Evolutionary conservation across 2,797 vertebrate genomes (phyloP).

Genomic region (Sebastiscus tertius): DNA sequence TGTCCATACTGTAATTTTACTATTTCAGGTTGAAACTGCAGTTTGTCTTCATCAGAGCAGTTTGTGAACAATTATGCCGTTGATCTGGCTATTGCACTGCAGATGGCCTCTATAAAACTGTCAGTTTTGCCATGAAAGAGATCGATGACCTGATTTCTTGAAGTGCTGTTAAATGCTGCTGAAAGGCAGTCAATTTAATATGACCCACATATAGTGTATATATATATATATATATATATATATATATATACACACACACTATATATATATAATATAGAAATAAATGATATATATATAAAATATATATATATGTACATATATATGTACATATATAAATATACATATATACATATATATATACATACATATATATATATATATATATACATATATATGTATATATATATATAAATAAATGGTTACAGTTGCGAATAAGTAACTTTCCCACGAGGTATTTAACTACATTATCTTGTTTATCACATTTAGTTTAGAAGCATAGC

Average conservation of each 20-base stretch:
- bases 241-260: too few relatives aligned
- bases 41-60: background rate
- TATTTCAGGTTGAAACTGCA: background rate
- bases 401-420: background rate
- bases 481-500: background rate
- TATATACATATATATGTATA: too few relatives aligned
- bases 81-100: background rate
- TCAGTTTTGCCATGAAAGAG: background rate
- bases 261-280: too few relatives aligned
- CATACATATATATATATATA: too few relatives aligned
- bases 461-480: background rate
- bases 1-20: background rate
- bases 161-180: background rate
- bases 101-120: background rate
- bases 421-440: background rate
- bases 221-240: too few relatives aligned
- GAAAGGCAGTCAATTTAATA: background rate
- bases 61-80: background rate
- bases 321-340: too few relatives aligned
- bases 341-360: too few relatives aligned
- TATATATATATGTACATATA: too few relatives aligned
- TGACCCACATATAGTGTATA: too few relatives aligned
- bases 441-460: background rate
- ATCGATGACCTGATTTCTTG: background rate
- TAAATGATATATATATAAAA: too few relatives aligned